Conservation (phyloP, 2,113 vertebrate genomes). For the Eptatretus burgeri region DNA sequence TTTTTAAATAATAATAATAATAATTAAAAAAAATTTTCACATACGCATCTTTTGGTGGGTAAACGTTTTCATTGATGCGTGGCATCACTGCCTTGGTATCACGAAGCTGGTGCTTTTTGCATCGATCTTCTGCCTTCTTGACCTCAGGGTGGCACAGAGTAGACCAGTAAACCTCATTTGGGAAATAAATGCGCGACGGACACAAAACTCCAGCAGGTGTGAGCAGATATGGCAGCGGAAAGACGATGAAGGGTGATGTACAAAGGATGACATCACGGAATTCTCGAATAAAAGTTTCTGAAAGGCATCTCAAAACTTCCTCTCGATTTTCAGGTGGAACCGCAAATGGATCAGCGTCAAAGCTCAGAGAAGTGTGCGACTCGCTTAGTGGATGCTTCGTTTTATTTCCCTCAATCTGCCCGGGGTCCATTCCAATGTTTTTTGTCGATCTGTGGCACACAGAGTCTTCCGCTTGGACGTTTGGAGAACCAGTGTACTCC, state of each 20-base stretch:
- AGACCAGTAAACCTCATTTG: constrained; percentile 68
- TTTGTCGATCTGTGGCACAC: no score
- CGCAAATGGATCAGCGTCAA: no score
- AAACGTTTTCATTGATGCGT: no score
- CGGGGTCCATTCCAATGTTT: no score
- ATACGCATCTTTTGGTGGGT: no score
- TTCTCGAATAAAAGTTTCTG: constrained; percentile 57
- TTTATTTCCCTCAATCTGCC: no score
- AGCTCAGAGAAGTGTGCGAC: no score
- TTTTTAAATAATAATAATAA: no score
- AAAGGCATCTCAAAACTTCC: not conserved
- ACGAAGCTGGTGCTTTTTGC: constrained; percentile 56
- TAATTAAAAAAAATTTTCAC: no score
- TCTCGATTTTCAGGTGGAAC: not conserved
- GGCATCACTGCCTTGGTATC: constrained; percentile 20
- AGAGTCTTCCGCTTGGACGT: no score
- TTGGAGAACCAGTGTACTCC: no score
- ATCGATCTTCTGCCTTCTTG: constrained; percentile 46
- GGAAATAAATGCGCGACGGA: constrained; percentile 70
- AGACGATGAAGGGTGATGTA: constrained; percentile 63
- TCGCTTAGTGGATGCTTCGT: no score
- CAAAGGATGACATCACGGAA: constrained; percentile 75
- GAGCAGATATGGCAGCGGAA: constrained; percentile 58
- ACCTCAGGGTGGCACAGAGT: constrained; percentile 67
- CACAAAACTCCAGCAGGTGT: constrained; percentile 46